A percentile compares a stretch with the other conserved stretches of the same genome.
Evolutionary conservation across 2,797 vertebrate genomes (phyloP).

Genomic region (Catamblyrhynchus diadema): DNA sequence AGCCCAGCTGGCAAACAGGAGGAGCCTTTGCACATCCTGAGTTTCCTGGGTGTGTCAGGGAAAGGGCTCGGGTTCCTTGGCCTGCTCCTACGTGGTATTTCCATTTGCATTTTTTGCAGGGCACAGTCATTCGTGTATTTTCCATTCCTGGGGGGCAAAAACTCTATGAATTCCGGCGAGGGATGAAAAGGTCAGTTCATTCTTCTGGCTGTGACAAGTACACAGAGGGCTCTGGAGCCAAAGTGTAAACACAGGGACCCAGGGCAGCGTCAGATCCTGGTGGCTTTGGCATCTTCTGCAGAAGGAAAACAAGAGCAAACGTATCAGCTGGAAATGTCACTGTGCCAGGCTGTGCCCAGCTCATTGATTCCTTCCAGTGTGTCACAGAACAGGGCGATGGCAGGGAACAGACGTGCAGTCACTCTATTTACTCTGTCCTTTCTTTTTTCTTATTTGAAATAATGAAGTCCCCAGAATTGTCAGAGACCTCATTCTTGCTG

Average conservation of each 20-base stretch:
- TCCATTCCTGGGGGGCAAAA: slow-evolving; percentile 88
- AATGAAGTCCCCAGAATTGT: neutral
- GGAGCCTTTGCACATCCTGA: neutral
- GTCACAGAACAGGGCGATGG: neutral
- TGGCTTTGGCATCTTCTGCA: slow-evolving; percentile 51
- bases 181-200: slow-evolving; percentile 90
- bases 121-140: slow-evolving; percentile 93
- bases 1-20: slow-evolving; percentile 7
- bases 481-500: neutral
- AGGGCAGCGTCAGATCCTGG: slow-evolving; percentile 27
- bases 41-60: slow-evolving; percentile 9
- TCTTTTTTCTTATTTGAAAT: neutral
- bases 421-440: neutral
- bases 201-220: neutral
- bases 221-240: neutral
- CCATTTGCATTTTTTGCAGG: slow-evolving; percentile 74
- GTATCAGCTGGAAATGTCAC: neutral
- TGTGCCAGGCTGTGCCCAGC: slow-evolving; percentile 25
- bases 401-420: neutral
- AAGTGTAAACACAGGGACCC: neutral
- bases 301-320: slow-evolving; percentile 29
- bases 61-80: neutral
- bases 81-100: neutral
- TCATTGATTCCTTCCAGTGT: neutral
- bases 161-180: slow-evolving; percentile 91